Evolutionary conservation across 2,113 vertebrate genomes (phyloP).

Genomic region (Lepidothrix coronata): DNA sequence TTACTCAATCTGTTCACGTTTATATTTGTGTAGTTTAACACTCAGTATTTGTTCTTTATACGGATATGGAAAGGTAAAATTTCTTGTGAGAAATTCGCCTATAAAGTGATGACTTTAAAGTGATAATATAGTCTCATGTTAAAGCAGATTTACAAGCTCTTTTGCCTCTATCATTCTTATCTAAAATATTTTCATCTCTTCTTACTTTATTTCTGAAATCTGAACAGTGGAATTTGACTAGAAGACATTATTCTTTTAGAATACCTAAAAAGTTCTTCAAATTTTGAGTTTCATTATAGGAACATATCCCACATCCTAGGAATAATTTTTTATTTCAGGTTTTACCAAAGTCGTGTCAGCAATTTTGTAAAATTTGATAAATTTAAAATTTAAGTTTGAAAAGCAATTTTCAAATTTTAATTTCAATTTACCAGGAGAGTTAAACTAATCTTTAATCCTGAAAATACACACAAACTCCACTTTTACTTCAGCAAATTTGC

Average conservation of each 20-base stretch:
- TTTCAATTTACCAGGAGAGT: not conserved
- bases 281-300: not conserved
- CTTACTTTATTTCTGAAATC: not conserved
- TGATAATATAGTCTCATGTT: not conserved
- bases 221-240: not conserved
- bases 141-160: not conserved
- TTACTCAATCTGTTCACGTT: not conserved
- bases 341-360: not conserved
- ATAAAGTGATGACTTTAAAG: not conserved
- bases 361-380: not conserved
- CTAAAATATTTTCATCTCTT: not conserved
- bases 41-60: not conserved
- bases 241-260: not conserved
- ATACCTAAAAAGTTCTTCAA: not conserved
- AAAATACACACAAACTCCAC: not conserved
- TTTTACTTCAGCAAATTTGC: not conserved
- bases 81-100: not conserved
- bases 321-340: not conserved
- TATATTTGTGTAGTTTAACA: not conserved
- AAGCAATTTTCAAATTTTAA: not conserved
- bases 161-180: not conserved
- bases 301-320: not conserved
- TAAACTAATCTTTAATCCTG: not conserved
- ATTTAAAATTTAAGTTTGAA: not conserved
- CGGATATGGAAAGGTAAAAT: not conserved